Evolutionary conservation across 2,888 invertebrate genomes (phyloP).

Genomic region (Stegana nigrithorax): DNA sequence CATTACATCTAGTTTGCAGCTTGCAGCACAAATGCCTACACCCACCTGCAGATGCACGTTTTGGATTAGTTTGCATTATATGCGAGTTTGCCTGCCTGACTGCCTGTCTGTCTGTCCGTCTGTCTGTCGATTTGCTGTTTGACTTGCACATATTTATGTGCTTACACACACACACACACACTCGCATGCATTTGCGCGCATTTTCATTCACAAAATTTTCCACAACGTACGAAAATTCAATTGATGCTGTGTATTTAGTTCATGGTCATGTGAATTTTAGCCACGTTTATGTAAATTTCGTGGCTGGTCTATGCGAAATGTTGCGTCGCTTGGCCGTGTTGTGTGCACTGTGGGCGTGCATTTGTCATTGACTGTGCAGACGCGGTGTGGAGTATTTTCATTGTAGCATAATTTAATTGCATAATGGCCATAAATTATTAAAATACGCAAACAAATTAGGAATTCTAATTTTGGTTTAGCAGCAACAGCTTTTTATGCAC

Average conservation of each 20-base stretch:
- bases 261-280: conserved; percentile 50
- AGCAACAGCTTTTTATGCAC: too few species aligned
- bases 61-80: conserved; percentile 46
- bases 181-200: conserved; percentile 26
- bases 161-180: conserved; percentile 52
- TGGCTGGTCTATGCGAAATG: too few species aligned
- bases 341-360: too few species aligned
- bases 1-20: not conserved
- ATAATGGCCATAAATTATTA: too few species aligned
- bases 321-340: too few species aligned
- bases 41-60: conserved; percentile 41
- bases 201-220: conserved; percentile 41
- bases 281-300: conserved; percentile 6
- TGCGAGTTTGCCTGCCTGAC: not conserved
- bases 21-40: not conserved
- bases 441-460: too few species aligned
- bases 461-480: too few species aligned
- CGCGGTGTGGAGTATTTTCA: too few species aligned
- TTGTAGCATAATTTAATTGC: too few species aligned
- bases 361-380: too few species aligned
- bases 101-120: not conserved
- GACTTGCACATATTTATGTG: not conserved
- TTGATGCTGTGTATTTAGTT: conserved; percentile 55
- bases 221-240: conserved; percentile 37
- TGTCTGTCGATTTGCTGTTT: not conserved